phyloP scores from a whole-genome alignment of 2,888 invertebrate genomes.

The Parasteatoda lunata region DNA sequence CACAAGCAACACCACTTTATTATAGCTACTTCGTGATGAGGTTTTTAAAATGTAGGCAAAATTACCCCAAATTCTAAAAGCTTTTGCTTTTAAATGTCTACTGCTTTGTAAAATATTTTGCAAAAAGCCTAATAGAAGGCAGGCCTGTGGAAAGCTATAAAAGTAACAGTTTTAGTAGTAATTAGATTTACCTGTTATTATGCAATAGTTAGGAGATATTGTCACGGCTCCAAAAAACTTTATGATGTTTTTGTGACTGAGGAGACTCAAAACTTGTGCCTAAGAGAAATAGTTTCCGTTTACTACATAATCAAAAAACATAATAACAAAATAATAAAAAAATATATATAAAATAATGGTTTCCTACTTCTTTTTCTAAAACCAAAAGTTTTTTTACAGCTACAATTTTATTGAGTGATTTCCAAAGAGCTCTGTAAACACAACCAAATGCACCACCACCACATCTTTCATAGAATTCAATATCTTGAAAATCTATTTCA shows the following conservation, averaged over 20 bases:
- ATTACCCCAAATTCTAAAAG: no score
- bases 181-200: conserved; percentile 74
- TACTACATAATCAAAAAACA: background rate
- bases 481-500: conserved; percentile 74
- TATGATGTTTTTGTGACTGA: conserved; percentile 75
- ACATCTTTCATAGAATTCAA: conserved; percentile 75
- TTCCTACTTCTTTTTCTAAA: conserved; percentile 74
- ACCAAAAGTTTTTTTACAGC: conserved; percentile 75
- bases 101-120: no score
- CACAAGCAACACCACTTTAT: no score
- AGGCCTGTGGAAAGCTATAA: background rate
- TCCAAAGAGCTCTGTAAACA: conserved; percentile 75
- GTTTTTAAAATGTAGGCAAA: no score
- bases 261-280: conserved; percentile 75
- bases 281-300: conserved; percentile 69
- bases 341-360: background rate
- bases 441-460: conserved; percentile 76
- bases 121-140: background rate
- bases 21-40: background rate
- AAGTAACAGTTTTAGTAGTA: background rate
- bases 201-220: conserved; percentile 74
- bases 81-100: no score
- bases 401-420: conserved; percentile 73
- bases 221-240: conserved; percentile 75
- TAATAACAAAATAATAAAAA: background rate